A percentile compares a stretch with the other conserved stretches of the same genome.
Evolutionary conservation across 2,797 vertebrate species (phyloP).

Genomic region (Aplochiton taeniatus): DNA sequence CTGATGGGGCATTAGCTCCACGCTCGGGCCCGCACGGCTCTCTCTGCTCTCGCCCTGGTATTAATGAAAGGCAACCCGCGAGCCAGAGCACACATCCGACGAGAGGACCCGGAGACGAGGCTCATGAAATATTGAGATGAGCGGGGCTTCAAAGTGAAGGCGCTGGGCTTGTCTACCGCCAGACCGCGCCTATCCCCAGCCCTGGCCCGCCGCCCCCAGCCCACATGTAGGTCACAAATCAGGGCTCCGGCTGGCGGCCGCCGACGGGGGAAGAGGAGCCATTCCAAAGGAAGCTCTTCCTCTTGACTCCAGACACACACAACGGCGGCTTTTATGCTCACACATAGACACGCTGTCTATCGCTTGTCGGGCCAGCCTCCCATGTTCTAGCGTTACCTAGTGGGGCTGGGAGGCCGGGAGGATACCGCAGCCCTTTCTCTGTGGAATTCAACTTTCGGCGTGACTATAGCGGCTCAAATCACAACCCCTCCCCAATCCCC

Average conservation of each 20-base stretch:
- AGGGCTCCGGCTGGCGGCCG: slow-evolving; percentile 23
- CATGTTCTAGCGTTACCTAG: slow-evolving; percentile 54
- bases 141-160: slow-evolving; percentile 72
- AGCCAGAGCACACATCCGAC: slow-evolving; percentile 66
- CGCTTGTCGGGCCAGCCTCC: slow-evolving; percentile 42
- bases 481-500: slow-evolving; percentile 27
- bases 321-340: background rate
- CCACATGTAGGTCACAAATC: slow-evolving; percentile 65
- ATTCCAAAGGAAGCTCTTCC: slow-evolving; percentile 1
- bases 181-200: slow-evolving; percentile 49
- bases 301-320: background rate
- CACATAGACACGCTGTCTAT: slow-evolving; percentile 14
- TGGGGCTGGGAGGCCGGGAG: slow-evolving; percentile 23
- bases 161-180: slow-evolving; percentile 55
- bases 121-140: slow-evolving; percentile 81
- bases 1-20: slow-evolving; percentile 51
- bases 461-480: slow-evolving; percentile 52
- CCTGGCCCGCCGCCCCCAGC: slow-evolving; percentile 47
- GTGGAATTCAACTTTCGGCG: slow-evolving; percentile 54
- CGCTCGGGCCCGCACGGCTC: slow-evolving; percentile 36
- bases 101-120: slow-evolving; percentile 67
- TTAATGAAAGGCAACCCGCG: slow-evolving; percentile 70
- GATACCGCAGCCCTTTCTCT: slow-evolving; percentile 37
- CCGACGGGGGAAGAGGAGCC: slow-evolving; percentile 33
- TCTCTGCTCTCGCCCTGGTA: slow-evolving; percentile 32